Conservation (phyloP, 2,113 vertebrate genomes). For the human (Homo sapiens) region DNA sequence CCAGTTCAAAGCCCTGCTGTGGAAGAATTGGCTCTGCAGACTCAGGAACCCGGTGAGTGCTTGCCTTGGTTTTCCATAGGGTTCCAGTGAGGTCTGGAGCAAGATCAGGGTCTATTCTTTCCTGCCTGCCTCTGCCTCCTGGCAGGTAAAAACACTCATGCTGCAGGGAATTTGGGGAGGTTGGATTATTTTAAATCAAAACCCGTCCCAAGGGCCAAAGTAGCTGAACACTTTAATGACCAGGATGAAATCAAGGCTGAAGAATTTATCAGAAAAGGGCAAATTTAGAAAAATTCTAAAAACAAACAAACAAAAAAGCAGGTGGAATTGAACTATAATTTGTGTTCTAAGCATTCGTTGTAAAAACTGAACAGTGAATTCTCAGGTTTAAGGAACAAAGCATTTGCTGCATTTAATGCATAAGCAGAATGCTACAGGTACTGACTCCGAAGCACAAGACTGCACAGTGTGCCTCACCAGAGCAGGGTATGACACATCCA, state of each 20-base stretch:
- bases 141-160: neutral
- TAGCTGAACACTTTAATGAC: neutral
- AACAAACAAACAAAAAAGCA: neutral
- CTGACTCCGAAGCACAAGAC: neutral
- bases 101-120: neutral
- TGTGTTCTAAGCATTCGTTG: neutral
- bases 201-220: neutral
- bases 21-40: slow-evolving; percentile 87
- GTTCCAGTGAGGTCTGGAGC: too few species aligned
- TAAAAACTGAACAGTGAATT: neutral
- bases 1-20: slow-evolving; percentile 83
- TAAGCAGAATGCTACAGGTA: too few species aligned
- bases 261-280: neutral
- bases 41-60: slow-evolving; percentile 82
- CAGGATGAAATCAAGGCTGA: neutral
- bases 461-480: too few species aligned
- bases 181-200: neutral
- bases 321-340: neutral
- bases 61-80: neutral
- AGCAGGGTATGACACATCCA: accelerated
- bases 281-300: neutral
- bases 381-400: neutral
- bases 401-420: neutral
- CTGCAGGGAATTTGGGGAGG: neutral
- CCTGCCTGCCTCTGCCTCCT: accelerated